Conservation (phyloP, 2,888 invertebrate genomes). For the Incurvaria masculella region DNA sequence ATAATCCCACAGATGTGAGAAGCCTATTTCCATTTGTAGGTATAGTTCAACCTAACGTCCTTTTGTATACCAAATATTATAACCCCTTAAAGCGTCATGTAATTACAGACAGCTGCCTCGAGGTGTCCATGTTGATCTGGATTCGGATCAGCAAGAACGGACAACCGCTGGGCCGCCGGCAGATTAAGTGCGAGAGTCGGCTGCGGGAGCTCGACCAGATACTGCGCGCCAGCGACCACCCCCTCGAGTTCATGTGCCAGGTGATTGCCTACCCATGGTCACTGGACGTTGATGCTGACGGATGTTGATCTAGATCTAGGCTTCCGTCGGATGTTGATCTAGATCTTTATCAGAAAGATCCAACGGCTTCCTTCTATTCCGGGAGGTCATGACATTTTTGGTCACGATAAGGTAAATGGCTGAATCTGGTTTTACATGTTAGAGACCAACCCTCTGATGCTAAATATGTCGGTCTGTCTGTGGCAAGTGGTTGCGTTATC, state of each 20-base stretch:
- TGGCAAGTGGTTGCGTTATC: no score
- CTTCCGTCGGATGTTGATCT: no score
- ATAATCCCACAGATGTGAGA: neutral
- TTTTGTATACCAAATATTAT: conserved; percentile 6
- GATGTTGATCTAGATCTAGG: no score
- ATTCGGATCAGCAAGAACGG: conserved; percentile 81
- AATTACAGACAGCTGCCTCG: conserved; percentile 66
- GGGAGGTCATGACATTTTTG: no score
- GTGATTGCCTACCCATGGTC: conserved; percentile 31
- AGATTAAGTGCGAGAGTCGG: conserved; percentile 85
- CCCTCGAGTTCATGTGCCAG: conserved; percentile 87
- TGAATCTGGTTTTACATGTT: no score
- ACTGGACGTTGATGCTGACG: neutral
- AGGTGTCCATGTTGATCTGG: conserved; percentile 79
- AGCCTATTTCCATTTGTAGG: neutral
- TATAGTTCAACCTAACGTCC: neutral
- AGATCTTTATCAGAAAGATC: no score
- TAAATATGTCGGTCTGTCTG: no score
- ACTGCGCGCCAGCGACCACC: conserved; percentile 72
- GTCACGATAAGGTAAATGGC: no score
- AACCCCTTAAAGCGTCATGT: no score
- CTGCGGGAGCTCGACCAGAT: conserved; percentile 80
- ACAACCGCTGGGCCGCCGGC: conserved; percentile 73
- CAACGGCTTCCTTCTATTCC: no score
- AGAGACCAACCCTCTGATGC: no score